Evolutionary conservation across 2,113 vertebrate genomes (phyloP).

Genomic region (Nothocercus nigrocapillus): DNA sequence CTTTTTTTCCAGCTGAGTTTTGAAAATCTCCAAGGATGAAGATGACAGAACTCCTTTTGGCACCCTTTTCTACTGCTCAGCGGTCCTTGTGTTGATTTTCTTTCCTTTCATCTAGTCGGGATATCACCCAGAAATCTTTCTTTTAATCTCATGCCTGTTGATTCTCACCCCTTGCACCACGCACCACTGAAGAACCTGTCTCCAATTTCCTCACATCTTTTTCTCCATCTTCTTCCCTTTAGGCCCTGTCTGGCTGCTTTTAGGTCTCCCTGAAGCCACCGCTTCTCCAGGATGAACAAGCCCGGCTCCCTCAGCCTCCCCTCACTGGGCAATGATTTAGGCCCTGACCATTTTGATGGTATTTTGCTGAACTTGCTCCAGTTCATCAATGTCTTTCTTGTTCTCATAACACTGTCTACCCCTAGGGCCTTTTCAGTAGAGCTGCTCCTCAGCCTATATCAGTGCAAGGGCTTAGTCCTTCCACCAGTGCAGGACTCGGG

Average conservation of each 20-base stretch:
- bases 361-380: neutral
- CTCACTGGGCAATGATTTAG: neutral
- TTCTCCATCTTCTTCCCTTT: too few relatives aligned
- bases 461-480: neutral
- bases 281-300: neutral
- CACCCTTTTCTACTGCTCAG: neutral
- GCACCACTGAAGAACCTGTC: fast-evolving
- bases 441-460: neutral
- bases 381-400: neutral
- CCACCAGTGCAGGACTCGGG: too few relatives aligned
- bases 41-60: neutral
- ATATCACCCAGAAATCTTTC: neutral
- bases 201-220: neutral
- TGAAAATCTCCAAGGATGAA: neutral
- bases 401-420: neutral
- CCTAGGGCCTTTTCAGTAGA: neutral
- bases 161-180: neutral
- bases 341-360: neutral
- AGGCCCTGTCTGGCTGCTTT: neutral
- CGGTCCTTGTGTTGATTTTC: neutral
- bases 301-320: neutral
- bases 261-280: neutral
- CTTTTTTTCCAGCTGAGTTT: neutral
- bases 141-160: neutral
- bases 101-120: neutral